Base-by-base conservation (phyloP, 2,888 invertebrate species). In the Hofmannophila pseudospretella region DNA sequence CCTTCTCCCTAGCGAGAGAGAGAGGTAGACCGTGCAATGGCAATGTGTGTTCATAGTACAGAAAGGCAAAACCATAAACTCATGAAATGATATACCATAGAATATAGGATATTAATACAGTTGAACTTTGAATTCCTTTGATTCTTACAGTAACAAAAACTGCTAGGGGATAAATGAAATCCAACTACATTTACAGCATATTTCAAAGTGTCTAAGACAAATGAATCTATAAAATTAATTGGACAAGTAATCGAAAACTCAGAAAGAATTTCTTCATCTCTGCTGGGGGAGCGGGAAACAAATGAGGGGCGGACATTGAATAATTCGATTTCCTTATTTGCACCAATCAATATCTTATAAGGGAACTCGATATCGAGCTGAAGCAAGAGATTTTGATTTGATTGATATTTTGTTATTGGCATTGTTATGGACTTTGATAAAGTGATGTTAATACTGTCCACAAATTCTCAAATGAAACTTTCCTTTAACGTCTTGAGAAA, bases 281-380 rank as follows among this genome's bases (percentile, higher is more conserved):
- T 77, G 72, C 58, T 16, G 65, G 85, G 82, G 86, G 84, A 80
- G 74, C 69, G 56, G 65, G 69, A 78, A 79, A 86, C 82, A 85
- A 85, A 86, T 86, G 80, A 74, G 73, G 82, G 86, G 86, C 81
- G 85, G 86, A 85, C 86, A 75, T 84, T 86, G 86, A 86, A 84
- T 85, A 85, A 86, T 85, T 85, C 70, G 80, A 86, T 86, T 86
- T 86, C 85, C 84, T 85, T 86, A 85, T 86, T 86, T 85, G 84
- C 73, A 70, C 71, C 82, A 84, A 86, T 86, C 86, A 78, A 85
- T 85, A 84, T 74, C 75, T 68, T 78, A 74, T 76, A 74, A 75
- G 69, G 72, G 64, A 76, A 75, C 70, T 57, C 64, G 70, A 79
- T 80, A 78, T 67, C 60, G 49, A 50, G 49, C 54, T 57, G 51